Base-by-base conservation (phyloP, 2,888 invertebrate genomes). In the Sepiola atlantica region DNA sequence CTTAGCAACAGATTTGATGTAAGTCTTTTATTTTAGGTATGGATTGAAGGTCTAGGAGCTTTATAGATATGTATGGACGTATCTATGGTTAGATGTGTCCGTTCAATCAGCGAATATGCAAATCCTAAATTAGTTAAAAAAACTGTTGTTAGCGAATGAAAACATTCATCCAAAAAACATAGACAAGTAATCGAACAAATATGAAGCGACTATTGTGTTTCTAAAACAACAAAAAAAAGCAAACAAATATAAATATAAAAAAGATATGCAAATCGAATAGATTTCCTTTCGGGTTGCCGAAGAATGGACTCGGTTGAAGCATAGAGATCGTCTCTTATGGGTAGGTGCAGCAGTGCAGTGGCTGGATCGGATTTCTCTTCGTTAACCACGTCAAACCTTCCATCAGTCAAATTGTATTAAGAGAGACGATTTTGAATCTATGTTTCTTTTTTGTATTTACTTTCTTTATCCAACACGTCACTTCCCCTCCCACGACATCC, bases 231-330 rank as follows among this genome's bases (percentile, higher is more conserved):
- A 32, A 77, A 16, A 18, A 77, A 2, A 45, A 45, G 45, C 45
- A 45, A 45, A 45, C 45, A 45, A 45, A 45, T 45, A 45, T 45
- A 45, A 45, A 45, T 45, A 45, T 45, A 45, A 77, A 77, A 77
- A 77, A 77, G n/a, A 77, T 77, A 77, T 32, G 77, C 77, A 77
- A 77, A 77, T 77, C n/a, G n/a, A 77, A 77, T 77, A 77, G 77
- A 77, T 77, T 77, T 77, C 77, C 77, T 77, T 45, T 77, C 77
- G n/a, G 32, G 77, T 77, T 12, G n/a, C n/a, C n/a, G 32, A 16
- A 77, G n/a, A 32, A 32, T n/a, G 14, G 77, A 77, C 77, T 16
- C n/a, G 77, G n/a, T n/a, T 18, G 14, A 77, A 77, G n/a, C 77
- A 77, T 8, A 77, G 77, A 77, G 77, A n/a, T 77, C 32, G 28